Conservation (phyloP, 1,140 invertebrate species). For the Vanessa tameamea region DNA sequence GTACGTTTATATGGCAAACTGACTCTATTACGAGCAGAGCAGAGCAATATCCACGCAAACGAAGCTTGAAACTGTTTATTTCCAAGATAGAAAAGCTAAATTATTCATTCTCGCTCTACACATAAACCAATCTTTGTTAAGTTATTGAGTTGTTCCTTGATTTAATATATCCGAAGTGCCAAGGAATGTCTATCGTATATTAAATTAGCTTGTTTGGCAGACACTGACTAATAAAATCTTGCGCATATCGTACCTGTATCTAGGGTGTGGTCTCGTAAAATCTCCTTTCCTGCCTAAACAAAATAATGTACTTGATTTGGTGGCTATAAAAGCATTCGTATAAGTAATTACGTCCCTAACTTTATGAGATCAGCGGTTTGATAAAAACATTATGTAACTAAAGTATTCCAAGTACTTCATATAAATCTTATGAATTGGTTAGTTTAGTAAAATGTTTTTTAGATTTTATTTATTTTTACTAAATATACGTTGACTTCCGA, state of each 20-base stretch:
- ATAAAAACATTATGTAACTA: not conserved
- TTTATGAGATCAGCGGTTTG: not conserved
- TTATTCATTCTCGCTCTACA: not conserved
- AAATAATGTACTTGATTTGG: conserved; percentile 1
- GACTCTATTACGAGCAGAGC: not conserved
- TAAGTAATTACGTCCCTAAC: not conserved
- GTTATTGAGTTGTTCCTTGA: conserved; percentile 11
- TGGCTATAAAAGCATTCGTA: not conserved
- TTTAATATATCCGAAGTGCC: conserved; percentile 14
- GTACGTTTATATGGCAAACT: too few species aligned
- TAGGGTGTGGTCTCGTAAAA: conserved; percentile 3
- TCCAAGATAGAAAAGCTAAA: conserved; percentile 4
- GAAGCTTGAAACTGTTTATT: not conserved
- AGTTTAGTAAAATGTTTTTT: too few species aligned
- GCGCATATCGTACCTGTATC: not conserved
- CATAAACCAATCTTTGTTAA: conserved; percentile 19
- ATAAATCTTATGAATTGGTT: too few species aligned
- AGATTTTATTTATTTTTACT: too few species aligned
- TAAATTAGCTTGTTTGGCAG: conserved; percentile 7
- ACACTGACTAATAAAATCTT: not conserved
- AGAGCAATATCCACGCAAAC: not conserved
- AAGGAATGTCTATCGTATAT: conserved; percentile 13
- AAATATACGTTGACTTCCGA: too few species aligned
- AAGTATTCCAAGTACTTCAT: too few species aligned
- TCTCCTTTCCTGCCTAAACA: conserved; percentile 8